Evolutionary conservation across 1,140 invertebrate genomes (phyloP).

Genomic region (Drosophila azteca): DNA sequence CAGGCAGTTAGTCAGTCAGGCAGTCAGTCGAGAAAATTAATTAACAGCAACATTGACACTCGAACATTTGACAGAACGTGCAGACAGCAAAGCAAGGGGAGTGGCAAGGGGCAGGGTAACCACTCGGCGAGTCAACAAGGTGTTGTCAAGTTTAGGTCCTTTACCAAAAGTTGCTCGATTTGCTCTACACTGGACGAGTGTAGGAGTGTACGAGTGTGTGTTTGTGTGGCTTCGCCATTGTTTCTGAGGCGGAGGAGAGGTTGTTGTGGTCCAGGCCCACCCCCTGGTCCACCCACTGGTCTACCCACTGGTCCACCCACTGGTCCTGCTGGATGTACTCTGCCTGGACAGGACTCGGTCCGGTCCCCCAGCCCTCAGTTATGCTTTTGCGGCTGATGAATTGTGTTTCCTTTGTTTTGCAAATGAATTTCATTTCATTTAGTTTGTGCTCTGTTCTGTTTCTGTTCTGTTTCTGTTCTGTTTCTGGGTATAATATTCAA

Average conservation of each 20-base stretch:
- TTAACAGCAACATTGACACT: constrained; percentile 82
- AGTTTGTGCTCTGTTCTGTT: no score
- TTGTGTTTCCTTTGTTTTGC: constrained; percentile 50
- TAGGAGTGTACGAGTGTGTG: no score
- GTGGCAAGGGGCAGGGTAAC: neutral
- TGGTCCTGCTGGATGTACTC: no score
- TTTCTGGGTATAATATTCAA: constrained; percentile 43
- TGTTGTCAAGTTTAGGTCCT: constrained; percentile 62
- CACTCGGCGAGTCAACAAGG: constrained; percentile 74
- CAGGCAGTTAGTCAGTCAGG: constrained; percentile 42
- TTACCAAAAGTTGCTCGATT: constrained; percentile 49
- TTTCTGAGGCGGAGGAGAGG: constrained; percentile 12
- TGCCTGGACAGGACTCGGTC: no score
- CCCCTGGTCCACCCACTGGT: no score
- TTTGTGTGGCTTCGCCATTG: constrained; percentile 49
- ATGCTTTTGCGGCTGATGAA: constrained; percentile 37
- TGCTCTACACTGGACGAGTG: constrained; percentile 19
- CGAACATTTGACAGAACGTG: constrained; percentile 73
- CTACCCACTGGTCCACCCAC: no score
- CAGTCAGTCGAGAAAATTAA: constrained; percentile 66
- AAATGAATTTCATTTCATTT: constrained; percentile 62
- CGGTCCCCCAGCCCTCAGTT: constrained; percentile 1
- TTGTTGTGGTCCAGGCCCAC: no score
- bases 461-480: constrained; percentile 9
- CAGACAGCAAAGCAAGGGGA: constrained; percentile 39